These are phyloP conservation scores for Heliconius ethilla DNA, from an alignment of 2,888 invertebrate genomes.

Conservation along the genomic window DNA sequence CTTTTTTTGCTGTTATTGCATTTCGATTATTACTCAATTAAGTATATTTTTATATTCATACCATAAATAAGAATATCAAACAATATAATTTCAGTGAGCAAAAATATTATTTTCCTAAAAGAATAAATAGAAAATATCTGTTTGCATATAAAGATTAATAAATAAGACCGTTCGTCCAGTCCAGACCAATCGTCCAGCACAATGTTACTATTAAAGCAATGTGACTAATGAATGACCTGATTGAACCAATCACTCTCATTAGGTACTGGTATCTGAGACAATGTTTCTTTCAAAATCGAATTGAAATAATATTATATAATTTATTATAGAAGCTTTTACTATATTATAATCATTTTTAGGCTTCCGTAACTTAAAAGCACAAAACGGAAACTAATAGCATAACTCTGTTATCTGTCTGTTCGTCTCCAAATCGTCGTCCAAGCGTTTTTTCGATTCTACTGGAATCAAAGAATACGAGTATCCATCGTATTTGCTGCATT, in stretches of 20 bases:
- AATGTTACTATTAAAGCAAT: not conserved
- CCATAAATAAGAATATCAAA: no score
- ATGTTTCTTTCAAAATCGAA: not conserved
- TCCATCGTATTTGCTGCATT: not conserved
- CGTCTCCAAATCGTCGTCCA: no score
- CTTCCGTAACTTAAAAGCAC: not conserved
- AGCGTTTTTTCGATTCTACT: no score
- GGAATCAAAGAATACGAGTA: not conserved
- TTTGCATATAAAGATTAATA: no score
- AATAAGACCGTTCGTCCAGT: no score
- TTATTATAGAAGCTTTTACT: not conserved
- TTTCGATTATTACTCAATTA: not conserved
- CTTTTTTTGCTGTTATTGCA: not conserved
- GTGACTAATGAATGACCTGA: constrained; percentile 1
- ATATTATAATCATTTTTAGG: not conserved
- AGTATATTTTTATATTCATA: not conserved
- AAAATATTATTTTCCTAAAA: no score
- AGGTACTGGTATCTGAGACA: not conserved
- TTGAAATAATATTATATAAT: not conserved
- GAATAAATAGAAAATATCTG: no score
- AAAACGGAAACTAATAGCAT: no score
- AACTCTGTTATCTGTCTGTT: no score
- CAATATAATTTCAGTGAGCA: no score
- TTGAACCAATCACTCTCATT: not conserved
- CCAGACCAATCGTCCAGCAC: not conserved